phyloP scores from a whole-genome alignment of 2,888 invertebrate genomes.

The Octodonta nipae region DNA sequence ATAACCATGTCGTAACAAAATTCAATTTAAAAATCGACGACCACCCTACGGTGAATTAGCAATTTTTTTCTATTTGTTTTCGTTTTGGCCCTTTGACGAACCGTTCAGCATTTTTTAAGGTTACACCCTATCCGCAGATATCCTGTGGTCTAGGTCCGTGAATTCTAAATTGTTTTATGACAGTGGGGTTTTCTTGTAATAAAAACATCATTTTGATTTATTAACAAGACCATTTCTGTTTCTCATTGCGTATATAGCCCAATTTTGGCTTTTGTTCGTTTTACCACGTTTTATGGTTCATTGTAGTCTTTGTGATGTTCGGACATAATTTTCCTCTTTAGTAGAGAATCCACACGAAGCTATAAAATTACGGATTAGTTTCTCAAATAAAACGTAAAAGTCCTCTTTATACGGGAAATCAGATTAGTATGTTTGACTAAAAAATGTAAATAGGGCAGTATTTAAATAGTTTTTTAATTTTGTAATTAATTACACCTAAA shows the following conservation, averaged over 20 bases:
- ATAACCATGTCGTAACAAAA: conserved; percentile 5
- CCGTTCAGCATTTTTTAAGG: conserved; percentile 9
- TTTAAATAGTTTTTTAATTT: too few relatives aligned
- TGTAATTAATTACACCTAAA: too few relatives aligned
- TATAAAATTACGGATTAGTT: too few relatives aligned
- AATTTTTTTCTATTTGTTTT: conserved; percentile 12
- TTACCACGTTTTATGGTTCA: conserved; percentile 11
- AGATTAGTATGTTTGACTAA: too few relatives aligned
- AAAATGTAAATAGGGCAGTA: too few relatives aligned
- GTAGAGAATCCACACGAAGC: too few relatives aligned
- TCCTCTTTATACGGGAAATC: too few relatives aligned
- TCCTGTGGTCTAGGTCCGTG: conserved; percentile 8
- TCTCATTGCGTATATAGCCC: conserved; percentile 20
- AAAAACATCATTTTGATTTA: conserved; percentile 27
- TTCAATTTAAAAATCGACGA: conserved; percentile 9
- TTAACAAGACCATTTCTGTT: conserved; percentile 17
- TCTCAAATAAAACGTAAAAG: too few relatives aligned
- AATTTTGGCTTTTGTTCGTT: conserved; percentile 17
- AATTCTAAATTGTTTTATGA: conserved; percentile 19
- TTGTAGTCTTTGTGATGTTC: neutral
- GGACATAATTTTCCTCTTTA: too few relatives aligned
- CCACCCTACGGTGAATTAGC: conserved; percentile 10
- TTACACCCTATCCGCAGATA: conserved; percentile 9
- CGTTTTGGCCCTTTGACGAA: conserved; percentile 6
- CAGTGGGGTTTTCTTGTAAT: conserved; percentile 19